These are phyloP conservation scores for Hydrozoanthus tunicans DNA, from an alignment of 64 coral and sea anemone genomes.

Conservation along the genomic window DNA sequence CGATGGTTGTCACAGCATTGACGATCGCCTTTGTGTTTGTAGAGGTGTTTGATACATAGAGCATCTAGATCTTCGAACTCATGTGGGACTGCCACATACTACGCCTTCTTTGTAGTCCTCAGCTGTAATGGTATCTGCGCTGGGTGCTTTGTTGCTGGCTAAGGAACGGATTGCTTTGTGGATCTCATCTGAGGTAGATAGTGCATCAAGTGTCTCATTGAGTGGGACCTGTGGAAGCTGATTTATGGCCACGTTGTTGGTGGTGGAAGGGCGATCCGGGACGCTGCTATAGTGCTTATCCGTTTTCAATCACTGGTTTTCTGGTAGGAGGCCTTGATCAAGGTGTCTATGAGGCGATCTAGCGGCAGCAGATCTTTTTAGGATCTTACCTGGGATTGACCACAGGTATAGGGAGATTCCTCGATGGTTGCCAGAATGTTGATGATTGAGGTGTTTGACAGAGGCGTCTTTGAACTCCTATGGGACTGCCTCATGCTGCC, in stretches of 20 bases:
- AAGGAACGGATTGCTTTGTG: background rate
- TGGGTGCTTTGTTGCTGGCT: background rate
- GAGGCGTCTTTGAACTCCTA: background rate
- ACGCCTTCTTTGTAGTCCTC: background rate
- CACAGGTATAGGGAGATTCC: too few species aligned
- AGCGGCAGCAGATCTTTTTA: background rate
- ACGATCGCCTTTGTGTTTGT: background rate
- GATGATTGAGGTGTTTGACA: background rate
- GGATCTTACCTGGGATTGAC: background rate
- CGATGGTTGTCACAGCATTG: background rate
- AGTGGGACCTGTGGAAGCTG: background rate
- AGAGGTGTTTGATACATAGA: background rate
- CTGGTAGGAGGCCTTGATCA: background rate
- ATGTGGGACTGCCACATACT: background rate
- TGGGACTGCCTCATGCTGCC: background rate
- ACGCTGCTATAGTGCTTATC: background rate
- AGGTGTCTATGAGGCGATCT: background rate
- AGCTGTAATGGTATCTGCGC: background rate
- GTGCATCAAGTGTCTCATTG: background rate
- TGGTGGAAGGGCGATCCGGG: background rate
- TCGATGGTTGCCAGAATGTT: background rate
- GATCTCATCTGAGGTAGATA: background rate
- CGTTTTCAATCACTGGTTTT: background rate
- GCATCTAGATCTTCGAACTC: background rate
- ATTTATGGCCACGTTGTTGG: background rate